Base-by-base conservation (phyloP, 1,140 invertebrate genomes). In the Galleria mellonella region DNA sequence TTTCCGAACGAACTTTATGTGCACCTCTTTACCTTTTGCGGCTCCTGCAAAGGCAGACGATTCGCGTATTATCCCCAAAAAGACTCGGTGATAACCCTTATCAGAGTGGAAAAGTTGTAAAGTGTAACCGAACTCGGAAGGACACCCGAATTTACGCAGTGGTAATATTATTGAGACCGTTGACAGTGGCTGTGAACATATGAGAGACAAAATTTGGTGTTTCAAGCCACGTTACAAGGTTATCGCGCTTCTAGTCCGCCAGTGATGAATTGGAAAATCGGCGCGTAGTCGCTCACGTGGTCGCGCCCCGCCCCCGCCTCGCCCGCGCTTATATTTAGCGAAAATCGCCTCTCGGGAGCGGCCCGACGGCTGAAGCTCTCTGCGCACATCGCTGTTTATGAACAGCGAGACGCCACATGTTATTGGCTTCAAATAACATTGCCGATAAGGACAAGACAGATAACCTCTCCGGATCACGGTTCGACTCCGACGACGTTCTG, bases 201-300 rank as follows among this genome's bases (percentile, higher is more conserved):
- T 48, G 56, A 71, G 59, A 64, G 59, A 64, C 56, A 54, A 64
- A 62, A 69, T 54, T 55, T 57, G 51, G 58, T 61, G 62, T 72
- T 63, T 55, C 61, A 56, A 73, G 81, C 76, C 70, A 83, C 72
- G 76, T 82, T 83, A 79, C 82, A 85, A 83, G 82, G 82, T 83
- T 78, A 83, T 74, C 76, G 75, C 70, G 71, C 64, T 62, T 83
- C 72, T 72, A 75, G 69, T 63, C 69, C 64, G 67, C 71, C 63
- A 72, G 76, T 77, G 78, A 84, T 84, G 81, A 84, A 83, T 84
- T 83, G 81, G 75, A 84, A 84, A 84, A 84, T 84, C 78, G 78
- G 81, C 81, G 78, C 78, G 78, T 84, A 84, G 76, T 77, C 69
- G 74, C 77, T 84, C 81, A 84, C 81, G 79, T 83, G 79, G 79